Evolutionary conservation across 2,797 vertebrate genomes (phyloP).

Genomic region (Phoeniculus purpureus): DNA sequence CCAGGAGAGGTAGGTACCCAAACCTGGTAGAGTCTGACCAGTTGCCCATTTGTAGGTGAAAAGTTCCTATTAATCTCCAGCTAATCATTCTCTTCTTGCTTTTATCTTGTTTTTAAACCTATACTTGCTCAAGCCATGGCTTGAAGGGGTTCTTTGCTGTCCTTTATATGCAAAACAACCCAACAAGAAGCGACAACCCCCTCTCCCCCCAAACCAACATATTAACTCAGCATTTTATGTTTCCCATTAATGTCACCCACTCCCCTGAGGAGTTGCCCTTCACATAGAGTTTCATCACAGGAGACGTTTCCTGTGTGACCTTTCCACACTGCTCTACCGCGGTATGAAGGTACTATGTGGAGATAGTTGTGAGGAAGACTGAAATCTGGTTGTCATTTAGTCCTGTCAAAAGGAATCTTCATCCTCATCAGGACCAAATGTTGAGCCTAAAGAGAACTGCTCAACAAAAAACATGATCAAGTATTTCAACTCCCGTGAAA

Average conservation of each 20-base stretch:
- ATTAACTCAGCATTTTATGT: neutral
- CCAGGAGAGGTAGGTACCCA: no score
- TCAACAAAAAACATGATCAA: neutral
- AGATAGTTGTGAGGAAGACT: neutral
- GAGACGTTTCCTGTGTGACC: conserved; percentile 13
- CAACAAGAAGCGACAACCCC: neutral
- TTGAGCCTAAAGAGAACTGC: neutral
- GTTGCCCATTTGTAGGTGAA: neutral
- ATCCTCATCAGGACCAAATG: neutral
- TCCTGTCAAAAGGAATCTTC: neutral
- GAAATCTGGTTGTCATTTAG: neutral
- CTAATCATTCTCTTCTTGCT: neutral
- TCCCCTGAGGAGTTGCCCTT: conserved; percentile 32
- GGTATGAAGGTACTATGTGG: neutral
- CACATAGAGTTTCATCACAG: neutral
- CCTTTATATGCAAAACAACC: neutral
- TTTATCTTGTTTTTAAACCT: neutral
- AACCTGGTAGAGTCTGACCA: neutral
- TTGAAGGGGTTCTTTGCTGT: neutral
- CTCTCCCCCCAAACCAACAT: neutral
- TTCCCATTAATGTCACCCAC: neutral
- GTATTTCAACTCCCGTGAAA: neutral
- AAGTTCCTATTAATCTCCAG: neutral
- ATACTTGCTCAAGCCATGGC: neutral
- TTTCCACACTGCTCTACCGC: neutral